phyloP scores from a whole-genome alignment of 2,797 vertebrate genomes.

The Liasis olivaceus region DNA sequence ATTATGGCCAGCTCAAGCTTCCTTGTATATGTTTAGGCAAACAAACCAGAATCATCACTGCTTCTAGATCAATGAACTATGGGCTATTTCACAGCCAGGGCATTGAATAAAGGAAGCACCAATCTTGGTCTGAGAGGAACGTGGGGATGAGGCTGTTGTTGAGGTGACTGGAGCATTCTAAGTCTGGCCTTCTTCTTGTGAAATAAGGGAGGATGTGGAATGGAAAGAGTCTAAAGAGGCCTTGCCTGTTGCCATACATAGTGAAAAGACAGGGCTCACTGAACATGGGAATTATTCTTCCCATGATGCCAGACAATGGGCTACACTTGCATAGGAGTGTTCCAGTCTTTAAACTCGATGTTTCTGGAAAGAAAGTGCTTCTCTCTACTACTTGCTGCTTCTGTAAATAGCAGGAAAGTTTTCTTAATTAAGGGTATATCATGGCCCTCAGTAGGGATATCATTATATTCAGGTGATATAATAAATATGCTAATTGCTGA shows the following conservation, averaged over 20 bases:
- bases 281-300: not conserved
- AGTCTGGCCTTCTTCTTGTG: not conserved
- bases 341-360: not conserved
- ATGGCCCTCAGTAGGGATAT: not conserved
- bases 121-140: not conserved
- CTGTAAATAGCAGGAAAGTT: not conserved
- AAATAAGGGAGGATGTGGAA: not conserved
- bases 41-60: not conserved
- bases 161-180: not conserved
- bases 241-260: not conserved
- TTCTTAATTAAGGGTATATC: not conserved
- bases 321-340: not conserved
- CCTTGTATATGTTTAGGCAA: not conserved
- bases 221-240: not conserved
- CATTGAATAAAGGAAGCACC: not conserved
- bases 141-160: not conserved
- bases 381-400: not conserved
- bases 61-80: not conserved
- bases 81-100: not conserved
- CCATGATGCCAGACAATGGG: not conserved
- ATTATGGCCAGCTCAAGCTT: not conserved
- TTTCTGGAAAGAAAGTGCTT: not conserved
- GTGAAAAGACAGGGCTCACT: not conserved
- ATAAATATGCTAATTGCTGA: not conserved
- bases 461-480: not conserved